Base-by-base conservation (phyloP, 1,140 invertebrate species). In the Drosophila ercepeae region DNA sequence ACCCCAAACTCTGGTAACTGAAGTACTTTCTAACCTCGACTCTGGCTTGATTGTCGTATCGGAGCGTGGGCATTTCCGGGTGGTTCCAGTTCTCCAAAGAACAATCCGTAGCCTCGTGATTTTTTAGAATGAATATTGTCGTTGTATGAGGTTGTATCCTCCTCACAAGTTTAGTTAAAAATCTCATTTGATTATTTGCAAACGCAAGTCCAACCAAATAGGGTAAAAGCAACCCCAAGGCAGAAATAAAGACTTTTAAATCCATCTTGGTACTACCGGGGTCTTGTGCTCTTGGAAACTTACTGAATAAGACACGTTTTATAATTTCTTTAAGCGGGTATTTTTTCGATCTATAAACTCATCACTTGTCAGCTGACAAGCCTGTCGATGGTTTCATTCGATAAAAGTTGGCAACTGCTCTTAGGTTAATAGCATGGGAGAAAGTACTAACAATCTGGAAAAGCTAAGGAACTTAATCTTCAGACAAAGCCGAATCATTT, bases 81-180 rank as follows among this genome's bases (percentile, higher is more conserved):
- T 2, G 14, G 5, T 53, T 27, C 18, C 59, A 49, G 1, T 58
- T 9, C 0, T 27, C 8, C 2, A 54, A 4, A 0, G 29, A 6
- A 14, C 68, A 77, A n/a, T 19, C 27, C 1, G 16, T 7, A 27
- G 57, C 55, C 4, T 39, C 9, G 1, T 36, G 9, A 3, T 29
- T 23, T 13, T 42, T 52, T n/a, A 77, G 4, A 3, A 58, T 18
- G 0, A 78, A n/a, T 1, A 77, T 5, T 2, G 52, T 58, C n/a
- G n/a, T n/a, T n/a, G n/a, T n/a, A n/a, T n/a, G n/a, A n/a, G n/a
- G n/a, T n/a, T n/a, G n/a, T 2, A 23, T 41, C 4, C 32, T 27
- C 7, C 16, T 1, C 9, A 72, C 16, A 0, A 72, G 29, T n/a
- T 57, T 25, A n/a, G 39, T 19, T 0, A 72, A 32, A 3, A 53